phyloP scores from a whole-genome alignment of 1,140 invertebrate species.

The Leguminivora glycinivorella region DNA sequence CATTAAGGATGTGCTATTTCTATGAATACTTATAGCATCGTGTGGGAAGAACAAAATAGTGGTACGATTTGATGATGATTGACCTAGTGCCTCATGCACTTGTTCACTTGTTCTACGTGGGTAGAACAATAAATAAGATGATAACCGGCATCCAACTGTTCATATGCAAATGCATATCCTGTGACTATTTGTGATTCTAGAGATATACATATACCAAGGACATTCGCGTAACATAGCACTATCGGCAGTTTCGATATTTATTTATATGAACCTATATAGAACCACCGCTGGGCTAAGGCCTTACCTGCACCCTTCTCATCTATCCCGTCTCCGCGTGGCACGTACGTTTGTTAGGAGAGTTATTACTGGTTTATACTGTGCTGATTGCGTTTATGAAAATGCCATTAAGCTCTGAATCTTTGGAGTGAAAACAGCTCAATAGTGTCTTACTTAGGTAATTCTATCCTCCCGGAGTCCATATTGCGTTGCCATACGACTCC shows the following conservation, averaged over 20 bases:
- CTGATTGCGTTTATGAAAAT: too few species aligned
- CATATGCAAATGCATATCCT: not conserved
- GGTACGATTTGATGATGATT: slow-evolving; percentile 3
- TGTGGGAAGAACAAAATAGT: slow-evolving; percentile 5
- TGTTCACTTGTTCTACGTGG: not conserved
- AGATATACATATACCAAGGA: not conserved
- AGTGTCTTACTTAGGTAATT: slow-evolving; percentile 85
- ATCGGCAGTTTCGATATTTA: too few species aligned
- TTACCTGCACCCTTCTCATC: too few species aligned
- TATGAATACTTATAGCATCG: not conserved
- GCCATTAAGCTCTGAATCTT: too few species aligned
- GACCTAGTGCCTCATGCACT: slow-evolving; percentile 1
- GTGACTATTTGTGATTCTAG: not conserved
- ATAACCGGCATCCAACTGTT: slow-evolving; percentile 18
- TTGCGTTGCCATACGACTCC: slow-evolving; percentile 86
- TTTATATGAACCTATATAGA: too few species aligned
- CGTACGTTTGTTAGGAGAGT: too few species aligned
- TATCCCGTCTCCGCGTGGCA: too few species aligned
- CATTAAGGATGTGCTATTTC: not conserved
- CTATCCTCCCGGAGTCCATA: slow-evolving; percentile 85
- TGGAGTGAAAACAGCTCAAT: too few species aligned
- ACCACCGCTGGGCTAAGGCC: too few species aligned
- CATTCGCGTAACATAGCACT: not conserved
- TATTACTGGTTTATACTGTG: too few species aligned
- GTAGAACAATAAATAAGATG: slow-evolving; percentile 14